Percentiles rank a stretch among this genome's conserved stretches.
These are phyloP conservation scores for Rhizomys pruinosus DNA, from an alignment of 2,113 vertebrate species.

Conservation along the genomic window DNA sequence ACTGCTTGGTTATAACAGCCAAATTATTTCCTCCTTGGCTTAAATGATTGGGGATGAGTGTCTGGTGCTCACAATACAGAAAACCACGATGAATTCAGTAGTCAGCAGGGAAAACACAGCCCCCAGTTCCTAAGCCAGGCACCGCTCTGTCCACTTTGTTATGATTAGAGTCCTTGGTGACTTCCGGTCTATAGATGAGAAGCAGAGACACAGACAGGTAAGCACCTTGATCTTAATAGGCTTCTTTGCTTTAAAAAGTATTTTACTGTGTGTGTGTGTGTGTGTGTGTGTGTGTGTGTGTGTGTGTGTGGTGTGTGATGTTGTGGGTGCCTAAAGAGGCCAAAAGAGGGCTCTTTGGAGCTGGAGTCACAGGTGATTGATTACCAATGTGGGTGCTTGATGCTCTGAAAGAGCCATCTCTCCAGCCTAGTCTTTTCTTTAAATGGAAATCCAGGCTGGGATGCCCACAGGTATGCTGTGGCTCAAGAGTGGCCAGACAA, in stretches of 20 bases:
- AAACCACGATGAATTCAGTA: background rate
- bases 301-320: background rate
- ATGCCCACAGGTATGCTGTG: background rate
- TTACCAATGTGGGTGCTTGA: background rate
- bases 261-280: background rate
- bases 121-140: background rate
- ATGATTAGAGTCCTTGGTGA: background rate
- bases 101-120: background rate
- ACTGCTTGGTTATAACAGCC: background rate
- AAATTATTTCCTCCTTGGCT: background rate
- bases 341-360: background rate
- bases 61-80: background rate
- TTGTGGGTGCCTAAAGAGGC: background rate
- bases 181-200: background rate
- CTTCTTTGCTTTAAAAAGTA: conserved; percentile 6
- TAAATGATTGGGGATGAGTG: background rate
- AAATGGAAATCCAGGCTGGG: background rate
- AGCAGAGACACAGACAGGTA: background rate
- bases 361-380: background rate
- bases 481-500: background rate
- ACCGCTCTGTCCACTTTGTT: background rate
- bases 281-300: background rate
- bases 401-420: background rate
- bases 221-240: background rate
- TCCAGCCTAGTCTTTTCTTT: background rate